phyloP scores from a whole-genome alignment of 1,140 invertebrate species.

The Drosophila bifasciata region DNA sequence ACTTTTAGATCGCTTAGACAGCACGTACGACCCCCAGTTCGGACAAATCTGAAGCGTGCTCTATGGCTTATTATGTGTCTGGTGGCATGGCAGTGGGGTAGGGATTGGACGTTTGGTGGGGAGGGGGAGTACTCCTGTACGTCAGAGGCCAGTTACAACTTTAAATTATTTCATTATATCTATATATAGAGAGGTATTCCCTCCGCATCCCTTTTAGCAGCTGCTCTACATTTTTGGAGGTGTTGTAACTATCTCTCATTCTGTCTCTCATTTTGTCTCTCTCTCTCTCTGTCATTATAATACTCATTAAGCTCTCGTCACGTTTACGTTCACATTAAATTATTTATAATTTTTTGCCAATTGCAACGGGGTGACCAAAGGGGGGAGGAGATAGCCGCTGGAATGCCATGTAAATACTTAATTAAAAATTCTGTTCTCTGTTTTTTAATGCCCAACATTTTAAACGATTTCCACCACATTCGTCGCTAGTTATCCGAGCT shows the following conservation, averaged over 20 bases:
- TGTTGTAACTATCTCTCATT: no score
- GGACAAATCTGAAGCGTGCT: constrained; percentile 32
- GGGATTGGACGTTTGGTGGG: constrained; percentile 2
- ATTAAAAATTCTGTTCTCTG: constrained; percentile 44
- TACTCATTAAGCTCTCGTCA: constrained; percentile 48
- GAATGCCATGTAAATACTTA: constrained; percentile 39
- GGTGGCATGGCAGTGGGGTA: not conserved
- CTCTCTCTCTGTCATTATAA: constrained; percentile 38
- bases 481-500: constrained; percentile 27
- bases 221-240: not conserved
- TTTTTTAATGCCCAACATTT: constrained; percentile 24
- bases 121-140: no score
- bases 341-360: constrained; percentile 59
- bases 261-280: constrained; percentile 32
- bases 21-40: constrained; percentile 38
- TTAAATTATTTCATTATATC: not conserved
- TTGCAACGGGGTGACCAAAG: not conserved
- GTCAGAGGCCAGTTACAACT: constrained; percentile 7
- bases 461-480: constrained; percentile 24
- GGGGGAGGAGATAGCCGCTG: not conserved
- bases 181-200: not conserved
- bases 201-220: not conserved
- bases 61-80: constrained; percentile 14
- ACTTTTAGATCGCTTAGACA: constrained; percentile 2
- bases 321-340: constrained; percentile 66